Evolutionary conservation across 2,113 vertebrate species (phyloP).

Genomic region (Potamarius usumacintae): DNA sequence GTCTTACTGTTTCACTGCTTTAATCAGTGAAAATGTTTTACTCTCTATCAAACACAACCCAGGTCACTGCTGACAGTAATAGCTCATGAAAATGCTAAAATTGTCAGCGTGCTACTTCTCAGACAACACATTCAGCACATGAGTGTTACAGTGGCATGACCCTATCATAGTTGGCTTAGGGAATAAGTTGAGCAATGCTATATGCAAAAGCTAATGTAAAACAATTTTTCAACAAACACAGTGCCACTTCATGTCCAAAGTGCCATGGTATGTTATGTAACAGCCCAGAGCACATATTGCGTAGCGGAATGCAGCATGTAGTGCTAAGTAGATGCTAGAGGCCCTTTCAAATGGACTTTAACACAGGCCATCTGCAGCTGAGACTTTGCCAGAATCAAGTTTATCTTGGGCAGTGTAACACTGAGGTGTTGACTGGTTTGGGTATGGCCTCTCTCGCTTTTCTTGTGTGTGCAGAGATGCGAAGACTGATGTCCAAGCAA

Average conservation of each 20-base stretch:
- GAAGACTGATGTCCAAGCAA: slow-evolving; percentile 44
- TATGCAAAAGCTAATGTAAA: not conserved
- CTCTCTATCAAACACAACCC: not conserved
- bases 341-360: slow-evolving; percentile 42
- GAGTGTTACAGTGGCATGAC: not conserved
- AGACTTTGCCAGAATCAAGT: slow-evolving; percentile 44
- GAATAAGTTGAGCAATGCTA: not conserved
- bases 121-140: slow-evolving; percentile 27
- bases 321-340: slow-evolving; percentile 25
- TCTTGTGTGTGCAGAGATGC: slow-evolving; percentile 39
- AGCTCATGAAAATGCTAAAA: not conserved
- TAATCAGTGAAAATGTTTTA: not conserved
- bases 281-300: slow-evolving; percentile 11
- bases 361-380: slow-evolving; percentile 41
- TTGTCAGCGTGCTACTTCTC: not conserved
- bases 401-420: slow-evolving; percentile 46
- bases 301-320: slow-evolving; percentile 10
- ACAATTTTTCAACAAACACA: slow-evolving; percentile 3
- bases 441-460: slow-evolving; percentile 38
- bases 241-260: slow-evolving; percentile 32
- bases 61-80: not conserved
- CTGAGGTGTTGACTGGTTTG: slow-evolving; percentile 49
- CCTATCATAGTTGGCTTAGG: not conserved
- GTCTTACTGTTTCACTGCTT: not conserved
- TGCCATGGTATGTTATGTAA: slow-evolving; percentile 25